Evolutionary conservation across 2,113 vertebrate genomes (phyloP), one percentile per base, ranked within the genome.

Genomic region (Pteruthius melanotis): DNA sequence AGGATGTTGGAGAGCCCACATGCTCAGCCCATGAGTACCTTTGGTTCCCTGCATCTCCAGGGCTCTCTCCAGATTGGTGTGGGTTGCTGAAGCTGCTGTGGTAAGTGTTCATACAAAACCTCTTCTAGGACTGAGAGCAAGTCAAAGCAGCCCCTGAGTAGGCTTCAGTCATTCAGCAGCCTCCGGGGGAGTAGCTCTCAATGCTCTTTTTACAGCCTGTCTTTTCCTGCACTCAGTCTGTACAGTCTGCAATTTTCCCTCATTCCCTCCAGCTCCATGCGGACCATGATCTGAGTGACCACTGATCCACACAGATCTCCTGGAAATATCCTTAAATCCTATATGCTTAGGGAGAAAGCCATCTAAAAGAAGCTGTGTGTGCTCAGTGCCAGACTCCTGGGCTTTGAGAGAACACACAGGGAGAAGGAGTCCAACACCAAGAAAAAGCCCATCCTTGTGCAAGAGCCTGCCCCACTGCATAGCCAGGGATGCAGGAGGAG

Each of bases 71-170:
- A 23, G 79, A 42, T 35, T 72, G 57, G 45, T 23, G 18, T 74
- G 65, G 24, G 35, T 70, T 93, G 59, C 68, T 91, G 65, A 23
- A 5, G 68, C 57, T 87, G 77, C 69, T 68, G 18, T 30, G 21
- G 10, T 72, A 92, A 86, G 60, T 47, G 28, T 53, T 97, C 61
- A 63, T 68, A 84, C 70, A 75, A 96, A 97, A 87, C 56, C 10
- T 54, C 83, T 63, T 53, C 54, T 86, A n/a, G 52, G 47, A 64
- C 33, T 27, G n/a, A 90, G 19, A n/a, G 60, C 42, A 91, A 93
- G 64, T 53, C 50, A 77, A 80, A 83, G 60, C 59, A 94, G 49
- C 9, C 24, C 19, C 59, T 59, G 44, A 44, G 56, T 33, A 83
- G 53, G 24, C 31, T 89, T 47, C 89, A 63, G n/a, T 92, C 89